phyloP scores from a whole-genome alignment of 2,888 invertebrate species.

The Protodeltote pygarga region DNA sequence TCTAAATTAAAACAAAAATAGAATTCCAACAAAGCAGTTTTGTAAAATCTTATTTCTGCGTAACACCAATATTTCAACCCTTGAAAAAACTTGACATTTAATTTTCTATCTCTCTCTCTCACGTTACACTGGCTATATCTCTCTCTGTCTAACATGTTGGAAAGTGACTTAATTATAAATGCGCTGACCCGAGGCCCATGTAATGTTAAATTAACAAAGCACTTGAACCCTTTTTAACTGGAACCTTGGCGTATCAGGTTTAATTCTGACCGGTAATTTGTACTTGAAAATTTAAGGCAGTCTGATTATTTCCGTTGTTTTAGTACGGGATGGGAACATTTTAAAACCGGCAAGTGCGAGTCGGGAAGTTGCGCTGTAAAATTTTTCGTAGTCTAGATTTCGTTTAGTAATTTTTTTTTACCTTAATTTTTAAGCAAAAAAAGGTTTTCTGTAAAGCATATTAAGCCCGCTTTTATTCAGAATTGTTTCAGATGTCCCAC shows the following conservation, averaged over 20 bases:
- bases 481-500: too few species aligned
- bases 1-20: too few species aligned
- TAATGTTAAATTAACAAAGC: conserved; percentile 51
- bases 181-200: conserved; percentile 42
- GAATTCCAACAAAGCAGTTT: conserved; percentile 1
- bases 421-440: too few species aligned
- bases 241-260: conserved; percentile 21
- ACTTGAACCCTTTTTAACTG: conserved; percentile 45
- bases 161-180: conserved; percentile 50
- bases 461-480: too few species aligned
- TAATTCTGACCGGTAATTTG: conserved; percentile 25
- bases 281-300: conserved; percentile 27
- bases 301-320: conserved; percentile 14
- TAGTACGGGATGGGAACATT: neutral
- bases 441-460: too few species aligned
- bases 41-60: conserved; percentile 10
- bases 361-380: too few species aligned
- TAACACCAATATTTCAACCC: conserved; percentile 18
- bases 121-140: neutral
- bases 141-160: conserved; percentile 25
- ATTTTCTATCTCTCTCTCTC: conserved; percentile 9
- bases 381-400: too few species aligned
- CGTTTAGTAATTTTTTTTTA: too few species aligned
- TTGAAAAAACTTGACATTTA: conserved; percentile 11
- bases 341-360: too few species aligned